A percentile compares a stretch with the other conserved stretches of the same genome.
phyloP scores from a whole-genome alignment of 2,797 vertebrate genomes.

The Poecilia velifera region DNA sequence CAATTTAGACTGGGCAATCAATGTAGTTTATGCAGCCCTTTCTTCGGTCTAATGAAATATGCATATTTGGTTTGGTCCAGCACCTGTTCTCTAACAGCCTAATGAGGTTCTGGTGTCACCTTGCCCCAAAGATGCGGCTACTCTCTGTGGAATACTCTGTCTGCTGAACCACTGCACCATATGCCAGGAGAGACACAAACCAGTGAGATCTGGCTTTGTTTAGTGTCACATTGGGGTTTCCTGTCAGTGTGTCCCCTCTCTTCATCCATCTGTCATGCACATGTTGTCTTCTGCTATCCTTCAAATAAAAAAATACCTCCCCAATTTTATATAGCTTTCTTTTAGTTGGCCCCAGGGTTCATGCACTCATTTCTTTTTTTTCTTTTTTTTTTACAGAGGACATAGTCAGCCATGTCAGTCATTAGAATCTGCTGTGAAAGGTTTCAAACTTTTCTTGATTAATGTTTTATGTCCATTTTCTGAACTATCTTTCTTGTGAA shows the following conservation, averaged over 20 bases:
- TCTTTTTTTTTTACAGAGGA: neutral
- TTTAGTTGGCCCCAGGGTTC: conserved; percentile 36
- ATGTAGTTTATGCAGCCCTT: too few relatives aligned
- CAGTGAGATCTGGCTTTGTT: conserved; percentile 57
- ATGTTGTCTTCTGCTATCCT: conserved; percentile 44
- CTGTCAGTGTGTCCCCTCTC: conserved; percentile 52
- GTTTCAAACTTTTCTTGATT: neutral
- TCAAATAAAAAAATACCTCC: conserved; percentile 42
- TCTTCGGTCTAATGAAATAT: neutral
- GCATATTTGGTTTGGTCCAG: conserved; percentile 27
- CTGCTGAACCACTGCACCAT: conserved; percentile 10
- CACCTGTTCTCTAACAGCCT: conserved; percentile 35
- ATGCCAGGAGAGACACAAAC: conserved; percentile 43
- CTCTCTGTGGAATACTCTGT: conserved; percentile 36
- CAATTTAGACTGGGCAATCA: neutral
- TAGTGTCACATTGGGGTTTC: conserved; percentile 53
- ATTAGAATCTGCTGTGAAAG: conserved; percentile 9
- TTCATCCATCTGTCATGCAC: conserved; percentile 15
- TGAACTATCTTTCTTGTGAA: neutral
- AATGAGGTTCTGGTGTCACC: conserved; percentile 53
- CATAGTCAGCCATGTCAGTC: conserved; percentile 10
- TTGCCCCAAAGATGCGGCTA: conserved; percentile 42
- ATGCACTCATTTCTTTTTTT: neutral
- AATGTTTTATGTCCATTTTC: neutral
- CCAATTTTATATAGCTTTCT: conserved; percentile 14